Conservation (phyloP, 2,888 invertebrate species). For the Dasypogon diadema region DNA sequence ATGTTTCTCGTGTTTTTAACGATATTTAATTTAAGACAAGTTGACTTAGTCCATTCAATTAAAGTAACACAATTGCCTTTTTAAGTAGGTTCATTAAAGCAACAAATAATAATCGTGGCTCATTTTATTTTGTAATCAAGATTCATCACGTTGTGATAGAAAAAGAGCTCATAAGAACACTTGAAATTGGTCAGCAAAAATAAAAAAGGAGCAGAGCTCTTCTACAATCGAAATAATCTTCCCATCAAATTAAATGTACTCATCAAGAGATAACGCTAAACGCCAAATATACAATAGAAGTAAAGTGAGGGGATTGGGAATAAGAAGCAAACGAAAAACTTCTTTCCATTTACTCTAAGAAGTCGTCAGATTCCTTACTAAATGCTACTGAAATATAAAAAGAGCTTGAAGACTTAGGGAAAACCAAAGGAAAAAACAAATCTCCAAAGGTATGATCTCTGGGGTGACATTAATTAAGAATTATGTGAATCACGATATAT, state of each 20-base stretch:
- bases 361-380: slow-evolving; percentile 28
- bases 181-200: slow-evolving; percentile 44
- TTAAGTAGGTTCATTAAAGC: slow-evolving; percentile 35
- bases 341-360: slow-evolving; percentile 23
- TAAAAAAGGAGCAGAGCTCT: slow-evolving; percentile 15
- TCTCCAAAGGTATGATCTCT: slow-evolving; percentile 52
- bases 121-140: slow-evolving; percentile 31
- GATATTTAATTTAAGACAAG: not conserved
- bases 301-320: not conserved
- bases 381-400: slow-evolving; percentile 23
- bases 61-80: slow-evolving; percentile 5
- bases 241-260: slow-evolving; percentile 50
- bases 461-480: slow-evolving; percentile 55
- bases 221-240: slow-evolving; percentile 50
- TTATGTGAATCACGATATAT: slow-evolving; percentile 56
- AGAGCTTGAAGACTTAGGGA: slow-evolving; percentile 1
- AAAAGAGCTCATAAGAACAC: slow-evolving; percentile 20
- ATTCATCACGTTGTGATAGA: slow-evolving; percentile 45
- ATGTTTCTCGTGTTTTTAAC: not conserved
- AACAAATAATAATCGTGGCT: slow-evolving; percentile 46
- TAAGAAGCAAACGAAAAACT: slow-evolving; percentile 27
- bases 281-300: slow-evolving; percentile 42
- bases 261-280: slow-evolving; percentile 52
- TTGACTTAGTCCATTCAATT: not conserved
- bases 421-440: slow-evolving; percentile 27